These are phyloP conservation scores for Sinelater perroti DNA, from an alignment of 2,888 invertebrate genomes.

Conservation along the genomic window DNA sequence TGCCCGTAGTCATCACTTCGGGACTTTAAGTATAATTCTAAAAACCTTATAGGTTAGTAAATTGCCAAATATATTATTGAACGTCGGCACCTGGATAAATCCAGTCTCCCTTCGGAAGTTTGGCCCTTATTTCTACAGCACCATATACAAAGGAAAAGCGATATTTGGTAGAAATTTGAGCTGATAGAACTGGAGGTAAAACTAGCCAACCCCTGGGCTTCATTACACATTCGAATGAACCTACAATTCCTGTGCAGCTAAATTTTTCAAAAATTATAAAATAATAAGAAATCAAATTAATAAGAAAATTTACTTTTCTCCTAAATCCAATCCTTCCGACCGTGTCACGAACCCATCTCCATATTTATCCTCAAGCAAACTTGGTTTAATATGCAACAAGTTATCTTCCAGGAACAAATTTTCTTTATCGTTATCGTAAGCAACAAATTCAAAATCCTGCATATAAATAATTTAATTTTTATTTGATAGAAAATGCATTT, in stretches of 20 bases:
- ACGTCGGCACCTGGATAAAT: constrained; percentile 76
- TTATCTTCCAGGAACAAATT: constrained; percentile 66
- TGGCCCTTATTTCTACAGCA: constrained; percentile 73
- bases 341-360: constrained; percentile 62
- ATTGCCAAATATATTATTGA: constrained; percentile 6
- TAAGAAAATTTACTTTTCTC: constrained; percentile 49
- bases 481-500: background rate
- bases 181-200: constrained; percentile 74
- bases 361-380: constrained; percentile 64
- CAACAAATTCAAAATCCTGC: constrained; percentile 77
- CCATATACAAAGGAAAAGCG: constrained; percentile 76
- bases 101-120: constrained; percentile 81
- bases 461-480: no score
- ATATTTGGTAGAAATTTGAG: constrained; percentile 69
- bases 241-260: constrained; percentile 60
- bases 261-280: background rate
- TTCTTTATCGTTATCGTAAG: constrained; percentile 68
- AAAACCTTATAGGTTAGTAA: no score
- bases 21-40: constrained; percentile 74
- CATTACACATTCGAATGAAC: constrained; percentile 59
- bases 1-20: constrained; percentile 69
- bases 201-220: constrained; percentile 65
- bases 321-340: constrained; percentile 50
- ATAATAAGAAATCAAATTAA: background rate
- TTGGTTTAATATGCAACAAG: constrained; percentile 69